phyloP scores from a whole-genome alignment of 2,797 vertebrate genomes.

The Triplophysa bombifrons region DNA sequence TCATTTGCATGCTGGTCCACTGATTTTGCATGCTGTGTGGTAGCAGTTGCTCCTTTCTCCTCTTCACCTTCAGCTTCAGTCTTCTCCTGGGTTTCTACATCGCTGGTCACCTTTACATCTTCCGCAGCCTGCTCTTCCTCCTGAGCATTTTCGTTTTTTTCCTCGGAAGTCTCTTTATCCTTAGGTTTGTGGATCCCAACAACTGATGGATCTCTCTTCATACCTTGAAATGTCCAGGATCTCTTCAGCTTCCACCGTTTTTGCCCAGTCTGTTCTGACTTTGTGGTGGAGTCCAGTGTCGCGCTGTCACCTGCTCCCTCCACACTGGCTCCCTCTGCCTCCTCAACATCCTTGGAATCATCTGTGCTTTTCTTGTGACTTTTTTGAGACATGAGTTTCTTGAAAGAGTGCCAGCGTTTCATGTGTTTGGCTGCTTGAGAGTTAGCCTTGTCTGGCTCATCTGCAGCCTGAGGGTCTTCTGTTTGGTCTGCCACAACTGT shows the following conservation, averaged over 20 bases:
- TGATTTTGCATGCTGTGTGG: slow-evolving; percentile 62
- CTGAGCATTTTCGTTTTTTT: slow-evolving; percentile 61
- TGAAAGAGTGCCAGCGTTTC: slow-evolving; percentile 84
- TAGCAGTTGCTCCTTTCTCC: slow-evolving; percentile 53
- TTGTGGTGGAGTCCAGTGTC: slow-evolving; percentile 74
- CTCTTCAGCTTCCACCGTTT: slow-evolving; percentile 83
- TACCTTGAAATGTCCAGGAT: slow-evolving; percentile 83
- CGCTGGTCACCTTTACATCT: slow-evolving; percentile 53
- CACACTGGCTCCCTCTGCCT: slow-evolving; percentile 63
- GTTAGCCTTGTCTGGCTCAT: slow-evolving; percentile 69
- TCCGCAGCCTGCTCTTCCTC: slow-evolving; percentile 55
- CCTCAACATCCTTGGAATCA: slow-evolving; percentile 71
- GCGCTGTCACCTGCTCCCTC: slow-evolving; percentile 74
- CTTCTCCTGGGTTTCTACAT: slow-evolving; percentile 56
- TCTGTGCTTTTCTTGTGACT: slow-evolving; percentile 75
- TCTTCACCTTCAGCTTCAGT: slow-evolving; percentile 51
- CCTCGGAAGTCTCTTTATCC: slow-evolving; percentile 70
- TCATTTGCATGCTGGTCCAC: slow-evolving; percentile 78
- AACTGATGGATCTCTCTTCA: slow-evolving; percentile 80
- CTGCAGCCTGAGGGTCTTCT: slow-evolving; percentile 57
- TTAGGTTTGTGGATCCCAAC: slow-evolving; percentile 76
- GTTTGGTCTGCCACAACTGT: slow-evolving; percentile 67
- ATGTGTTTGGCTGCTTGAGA: slow-evolving; percentile 74
- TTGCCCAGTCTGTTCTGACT: slow-evolving; percentile 74
- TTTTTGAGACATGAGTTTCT: slow-evolving; percentile 82